These are phyloP conservation scores for Tadarida brasiliensis DNA, from an alignment of 2,797 vertebrate species.

Conservation along the genomic window DNA sequence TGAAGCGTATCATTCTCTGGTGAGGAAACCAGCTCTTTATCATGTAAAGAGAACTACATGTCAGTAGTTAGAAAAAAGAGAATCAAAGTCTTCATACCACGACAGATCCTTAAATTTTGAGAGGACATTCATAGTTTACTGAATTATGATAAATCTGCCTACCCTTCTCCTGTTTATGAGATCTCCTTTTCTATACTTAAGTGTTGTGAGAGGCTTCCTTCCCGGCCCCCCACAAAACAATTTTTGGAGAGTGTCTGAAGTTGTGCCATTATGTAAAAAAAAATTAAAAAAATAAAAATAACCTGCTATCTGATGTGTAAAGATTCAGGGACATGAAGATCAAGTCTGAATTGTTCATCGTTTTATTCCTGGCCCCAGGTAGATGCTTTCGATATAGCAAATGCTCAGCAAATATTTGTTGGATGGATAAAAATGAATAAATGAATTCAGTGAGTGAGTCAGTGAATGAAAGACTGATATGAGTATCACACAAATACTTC, in stretches of 20 bases:
- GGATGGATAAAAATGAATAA: slow-evolving; percentile 6
- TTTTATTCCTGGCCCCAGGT: neutral
- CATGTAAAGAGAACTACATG: neutral
- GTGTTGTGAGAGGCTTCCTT: neutral
- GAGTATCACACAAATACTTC: neutral
- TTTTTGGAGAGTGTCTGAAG: neutral
- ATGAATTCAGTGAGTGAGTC: neutral
- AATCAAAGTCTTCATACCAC: neutral
- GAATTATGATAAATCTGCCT: neutral
- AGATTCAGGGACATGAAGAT: neutral
- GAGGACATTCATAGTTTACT: neutral
- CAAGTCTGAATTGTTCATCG: neutral
- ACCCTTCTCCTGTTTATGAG: neutral
- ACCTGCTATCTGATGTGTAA: neutral
- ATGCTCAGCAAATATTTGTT: neutral
- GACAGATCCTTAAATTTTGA: neutral
- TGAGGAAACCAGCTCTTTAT: neutral
- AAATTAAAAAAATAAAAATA: neutral
- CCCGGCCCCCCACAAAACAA: neutral
- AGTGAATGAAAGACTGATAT: neutral
- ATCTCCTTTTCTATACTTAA: neutral
- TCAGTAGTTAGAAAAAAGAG: neutral
- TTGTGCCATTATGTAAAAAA: neutral
- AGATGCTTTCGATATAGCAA: neutral
- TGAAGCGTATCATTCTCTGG: neutral